Percentiles rank a stretch among this genome's conserved stretches.
Evolutionary conservation across 2,797 vertebrate genomes (phyloP).

Genomic region (Pteronotus mesoamericanus): DNA sequence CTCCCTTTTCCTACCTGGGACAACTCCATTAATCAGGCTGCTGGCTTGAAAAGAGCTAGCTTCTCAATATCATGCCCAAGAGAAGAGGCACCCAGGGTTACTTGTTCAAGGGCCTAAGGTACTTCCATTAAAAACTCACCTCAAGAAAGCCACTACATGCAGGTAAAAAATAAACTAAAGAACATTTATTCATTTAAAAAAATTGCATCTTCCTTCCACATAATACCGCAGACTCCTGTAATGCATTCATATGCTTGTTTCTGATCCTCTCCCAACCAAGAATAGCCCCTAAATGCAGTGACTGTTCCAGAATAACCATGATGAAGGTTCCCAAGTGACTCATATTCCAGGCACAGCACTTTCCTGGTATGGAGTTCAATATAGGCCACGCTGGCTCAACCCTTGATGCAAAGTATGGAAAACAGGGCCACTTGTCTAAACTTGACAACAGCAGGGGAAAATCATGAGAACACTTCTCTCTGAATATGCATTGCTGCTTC

Average conservation of each 20-base stretch:
- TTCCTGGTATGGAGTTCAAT: not conserved
- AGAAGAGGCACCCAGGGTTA: not conserved
- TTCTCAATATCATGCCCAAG: not conserved
- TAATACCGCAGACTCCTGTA: not conserved
- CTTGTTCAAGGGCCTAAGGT: not conserved
- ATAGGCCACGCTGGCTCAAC: not conserved
- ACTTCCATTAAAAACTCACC: not conserved
- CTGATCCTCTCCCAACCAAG: not conserved
- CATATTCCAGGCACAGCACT: not conserved
- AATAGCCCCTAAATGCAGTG: not conserved
- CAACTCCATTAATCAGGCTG: not conserved
- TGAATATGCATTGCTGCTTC: not conserved
- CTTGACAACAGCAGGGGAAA: not conserved
- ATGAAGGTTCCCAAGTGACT: not conserved
- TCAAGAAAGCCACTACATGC: not conserved
- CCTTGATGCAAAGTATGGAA: rapidly evolving
- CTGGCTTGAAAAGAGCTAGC: not conserved
- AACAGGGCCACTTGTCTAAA: not conserved
- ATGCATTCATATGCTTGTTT: not conserved
- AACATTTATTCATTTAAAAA: not conserved
- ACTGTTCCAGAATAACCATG: not conserved
- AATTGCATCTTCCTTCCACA: not conserved
- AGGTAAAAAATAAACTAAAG: not conserved
- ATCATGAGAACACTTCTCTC: not conserved
- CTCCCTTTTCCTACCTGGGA: not conserved